phyloP scores from a whole-genome alignment of 2,113 vertebrate genomes.

The Eclectus roratus region DNA sequence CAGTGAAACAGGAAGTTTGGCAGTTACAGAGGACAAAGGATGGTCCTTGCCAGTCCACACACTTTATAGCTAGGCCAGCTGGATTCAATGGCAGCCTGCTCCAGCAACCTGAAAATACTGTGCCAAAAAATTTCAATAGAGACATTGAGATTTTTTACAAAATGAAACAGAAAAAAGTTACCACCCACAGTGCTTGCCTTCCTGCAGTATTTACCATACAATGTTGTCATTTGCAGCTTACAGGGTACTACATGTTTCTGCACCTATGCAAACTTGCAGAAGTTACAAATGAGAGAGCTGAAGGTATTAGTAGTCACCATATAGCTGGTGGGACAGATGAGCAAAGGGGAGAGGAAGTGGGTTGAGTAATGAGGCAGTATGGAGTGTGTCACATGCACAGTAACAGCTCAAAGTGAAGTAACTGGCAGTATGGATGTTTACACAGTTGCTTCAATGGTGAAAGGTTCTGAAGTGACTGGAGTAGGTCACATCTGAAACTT shows the following conservation, averaged over 20 bases:
- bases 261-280: background rate
- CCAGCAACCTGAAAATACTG: background rate
- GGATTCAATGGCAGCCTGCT: background rate
- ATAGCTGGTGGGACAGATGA: background rate
- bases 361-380: background rate
- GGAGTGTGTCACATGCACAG: background rate
- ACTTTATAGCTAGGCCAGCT: background rate
- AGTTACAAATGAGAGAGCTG: background rate
- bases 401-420: background rate
- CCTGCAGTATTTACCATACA: background rate
- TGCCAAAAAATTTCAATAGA: background rate
- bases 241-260: background rate
- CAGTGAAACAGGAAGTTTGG: background rate
- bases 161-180: background rate
- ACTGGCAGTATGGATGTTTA: background rate
- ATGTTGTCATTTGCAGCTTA: background rate
- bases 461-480: background rate
- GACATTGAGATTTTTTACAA: background rate
- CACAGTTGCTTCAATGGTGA: background rate
- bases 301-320: background rate
- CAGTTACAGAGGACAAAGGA: background rate
- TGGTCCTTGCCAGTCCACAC: background rate
- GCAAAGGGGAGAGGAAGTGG: rapidly evolving
- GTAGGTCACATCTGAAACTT: background rate
- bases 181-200: background rate